Conservation (phyloP, 2,113 vertebrate species). For the Tretioscincus oriximinensis region DNA sequence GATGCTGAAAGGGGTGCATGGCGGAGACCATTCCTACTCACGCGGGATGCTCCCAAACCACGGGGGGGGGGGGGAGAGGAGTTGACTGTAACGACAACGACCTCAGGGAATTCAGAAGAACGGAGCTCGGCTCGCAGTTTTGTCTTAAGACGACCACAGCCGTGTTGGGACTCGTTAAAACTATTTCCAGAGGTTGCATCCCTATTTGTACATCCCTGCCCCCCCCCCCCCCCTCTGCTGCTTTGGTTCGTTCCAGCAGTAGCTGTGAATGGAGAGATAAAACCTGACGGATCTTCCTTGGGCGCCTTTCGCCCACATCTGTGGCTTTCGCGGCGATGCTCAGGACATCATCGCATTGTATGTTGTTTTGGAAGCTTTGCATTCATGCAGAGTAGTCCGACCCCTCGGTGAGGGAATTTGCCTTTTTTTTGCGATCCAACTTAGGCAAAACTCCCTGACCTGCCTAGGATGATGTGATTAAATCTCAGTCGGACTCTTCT, state of each 20-base stretch:
- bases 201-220: background rate
- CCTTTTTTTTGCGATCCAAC: background rate
- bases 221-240: background rate
- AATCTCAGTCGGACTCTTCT: no score
- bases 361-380: background rate
- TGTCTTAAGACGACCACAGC: accelerated
- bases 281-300: no score
- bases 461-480: no score
- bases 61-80: background rate
- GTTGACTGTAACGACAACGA: no score
- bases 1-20: background rate
- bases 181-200: background rate
- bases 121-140: no score
- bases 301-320: no score
- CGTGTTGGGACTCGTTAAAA: background rate
- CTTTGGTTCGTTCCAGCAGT: conserved; percentile 20
- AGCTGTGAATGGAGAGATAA: no score
- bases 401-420: background rate
- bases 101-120: background rate
- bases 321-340: background rate
- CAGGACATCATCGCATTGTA: background rate
- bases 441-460: background rate
- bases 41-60: background rate
- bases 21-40: conserved; percentile 4
- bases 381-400: background rate